Conservation (phyloP, 1,140 invertebrate genomes). For the Meloidogyne floridensis region DNA sequence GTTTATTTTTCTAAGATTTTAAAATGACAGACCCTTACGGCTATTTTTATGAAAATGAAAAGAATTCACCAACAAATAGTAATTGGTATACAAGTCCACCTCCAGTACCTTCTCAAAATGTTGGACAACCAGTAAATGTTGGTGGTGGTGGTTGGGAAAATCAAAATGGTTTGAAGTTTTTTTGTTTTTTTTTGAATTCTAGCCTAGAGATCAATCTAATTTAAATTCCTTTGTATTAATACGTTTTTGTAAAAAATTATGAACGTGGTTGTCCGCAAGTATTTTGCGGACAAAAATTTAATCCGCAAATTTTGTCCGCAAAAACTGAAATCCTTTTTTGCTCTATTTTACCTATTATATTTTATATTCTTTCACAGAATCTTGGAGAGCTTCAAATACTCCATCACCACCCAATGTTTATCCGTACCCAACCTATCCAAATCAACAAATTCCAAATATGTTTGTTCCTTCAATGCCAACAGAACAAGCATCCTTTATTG, state of each 20-base stretch:
- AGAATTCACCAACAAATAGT: not conserved
- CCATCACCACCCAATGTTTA: not conserved
- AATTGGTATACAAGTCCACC: slow-evolving; percentile 12
- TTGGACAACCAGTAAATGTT: slow-evolving; percentile 1
- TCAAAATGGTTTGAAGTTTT: not conserved
- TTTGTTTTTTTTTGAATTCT: not conserved
- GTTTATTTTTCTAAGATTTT: not conserved
- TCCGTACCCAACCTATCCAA: not conserved
- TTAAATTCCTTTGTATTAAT: too few relatives aligned
- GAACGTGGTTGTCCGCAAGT: too few relatives aligned
- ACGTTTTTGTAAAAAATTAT: too few relatives aligned
- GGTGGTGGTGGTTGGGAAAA: not conserved
- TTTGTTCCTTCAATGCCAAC: slow-evolving; percentile 22
- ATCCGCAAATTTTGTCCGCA: too few relatives aligned
- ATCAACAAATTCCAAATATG: slow-evolving; percentile 25
- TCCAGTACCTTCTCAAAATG: not conserved
- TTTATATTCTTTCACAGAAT: not conserved
- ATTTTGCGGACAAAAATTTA: too few relatives aligned
- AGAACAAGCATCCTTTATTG: not conserved
- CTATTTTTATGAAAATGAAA: slow-evolving; percentile 23
- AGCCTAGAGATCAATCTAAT: not conserved
- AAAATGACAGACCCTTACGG: slow-evolving; percentile 27
- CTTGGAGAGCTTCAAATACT: not conserved
- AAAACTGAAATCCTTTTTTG: not conserved
- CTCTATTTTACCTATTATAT: not conserved